Evolutionary conservation across 2,888 invertebrate genomes (phyloP).

Genomic region (Netelia virgata): DNA sequence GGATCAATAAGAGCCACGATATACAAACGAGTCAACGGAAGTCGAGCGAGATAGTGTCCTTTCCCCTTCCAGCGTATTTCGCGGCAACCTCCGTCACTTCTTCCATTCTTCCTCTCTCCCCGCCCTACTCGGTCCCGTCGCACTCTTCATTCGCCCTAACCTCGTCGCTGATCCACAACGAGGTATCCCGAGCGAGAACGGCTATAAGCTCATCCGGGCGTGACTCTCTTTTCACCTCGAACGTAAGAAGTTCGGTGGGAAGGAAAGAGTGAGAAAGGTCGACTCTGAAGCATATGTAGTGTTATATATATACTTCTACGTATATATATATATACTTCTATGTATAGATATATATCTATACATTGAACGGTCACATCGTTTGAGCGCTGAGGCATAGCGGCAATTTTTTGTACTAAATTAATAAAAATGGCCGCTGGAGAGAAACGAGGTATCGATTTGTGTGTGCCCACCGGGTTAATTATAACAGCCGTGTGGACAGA

Average conservation of each 20-base stretch:
- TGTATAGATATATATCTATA: background rate
- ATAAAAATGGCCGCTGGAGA: conserved; percentile 66
- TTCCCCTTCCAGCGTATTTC: conserved; percentile 65
- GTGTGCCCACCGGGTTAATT: conserved; percentile 59
- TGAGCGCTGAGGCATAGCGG: conserved; percentile 45
- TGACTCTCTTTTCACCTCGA: conserved; percentile 75
- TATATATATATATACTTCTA: background rate
- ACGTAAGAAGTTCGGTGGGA: conserved; percentile 65
- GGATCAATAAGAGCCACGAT: conserved; percentile 81
- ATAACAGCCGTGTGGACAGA: conserved; percentile 46
- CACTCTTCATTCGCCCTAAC: conserved; percentile 39
- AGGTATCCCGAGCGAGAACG: conserved; percentile 35
- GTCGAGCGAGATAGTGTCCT: conserved; percentile 78
- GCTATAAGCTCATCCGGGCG: conserved; percentile 74
- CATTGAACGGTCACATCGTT: conserved; percentile 43
- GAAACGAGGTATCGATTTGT: conserved; percentile 61
- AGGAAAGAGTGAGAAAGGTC: conserved; percentile 36
- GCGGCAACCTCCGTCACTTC: conserved; percentile 55
- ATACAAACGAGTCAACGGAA: conserved; percentile 81
- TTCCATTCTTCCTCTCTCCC: conserved; percentile 43
- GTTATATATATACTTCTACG: conserved; percentile 12
- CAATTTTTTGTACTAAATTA: conserved; percentile 68
- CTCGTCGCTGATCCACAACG: conserved; percentile 49
- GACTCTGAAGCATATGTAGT: conserved; percentile 72
- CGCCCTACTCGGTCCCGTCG: conserved; percentile 38